Base-by-base conservation (phyloP, 2,888 invertebrate genomes). In the Euproctis similis region DNA sequence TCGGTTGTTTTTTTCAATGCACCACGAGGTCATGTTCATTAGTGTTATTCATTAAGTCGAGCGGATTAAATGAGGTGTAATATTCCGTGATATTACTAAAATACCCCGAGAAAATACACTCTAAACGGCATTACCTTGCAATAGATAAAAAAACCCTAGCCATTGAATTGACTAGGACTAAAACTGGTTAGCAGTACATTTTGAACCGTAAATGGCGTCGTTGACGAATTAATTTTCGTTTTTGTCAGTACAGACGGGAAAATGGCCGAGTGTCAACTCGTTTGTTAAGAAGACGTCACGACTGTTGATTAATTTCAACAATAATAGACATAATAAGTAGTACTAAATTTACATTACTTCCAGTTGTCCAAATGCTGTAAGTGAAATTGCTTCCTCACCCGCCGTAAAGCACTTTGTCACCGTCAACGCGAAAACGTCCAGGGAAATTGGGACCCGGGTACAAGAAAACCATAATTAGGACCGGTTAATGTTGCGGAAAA, bases 401-500 rank as follows among this genome's bases (percentile, higher is more conserved):
- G 45, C 41, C 53, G 52, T 55, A 55, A 56, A 61, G n/a, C 70
- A 77, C 74, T 81, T 78, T 75, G 66, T 81, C 80, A 78, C 69
- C 71, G 75, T 70, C 74, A 69, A 68, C 71, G 61, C 67, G 70
- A 65, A 70, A 69, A 73, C 55, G 72, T 71, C 75, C 72, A 72
- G 61, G 67, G 65, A 71, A 80, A 80, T 81, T 74, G 78, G 68
- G 58, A 65, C 59, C 48, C 49, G 52, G 60, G n/a, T 66, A 64
- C 66, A 63, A 66, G 60, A 58, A 61, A 53, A 33, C 60, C 71
- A 74, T 81, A 82, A 84, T 84, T 82, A 84, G 76, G 75, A 60
- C 63, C 45, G 72, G 71, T 66, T 78, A 82, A 82, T 78, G 80
- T 81, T 52, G 59, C 67, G 73, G 76, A 82, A 84, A 23, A 84